Evolutionary conservation across 2,888 invertebrate species (phyloP), one percentile per base, ranked within the genome.

Genomic region (Marronus borbonicus): DNA sequence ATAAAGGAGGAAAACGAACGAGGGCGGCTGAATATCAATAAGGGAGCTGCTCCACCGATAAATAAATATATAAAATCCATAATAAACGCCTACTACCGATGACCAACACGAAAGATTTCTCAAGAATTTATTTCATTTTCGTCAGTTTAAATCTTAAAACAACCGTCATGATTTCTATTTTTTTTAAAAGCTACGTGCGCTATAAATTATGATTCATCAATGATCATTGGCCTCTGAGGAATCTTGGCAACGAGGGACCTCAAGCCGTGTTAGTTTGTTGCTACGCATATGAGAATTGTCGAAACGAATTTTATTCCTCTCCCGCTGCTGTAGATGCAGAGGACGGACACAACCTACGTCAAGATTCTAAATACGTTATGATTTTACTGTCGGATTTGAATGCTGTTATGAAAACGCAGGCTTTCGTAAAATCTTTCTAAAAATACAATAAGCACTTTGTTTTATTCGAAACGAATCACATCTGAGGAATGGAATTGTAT

Each of bases 201-300:
- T 31, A 69, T 69, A 69, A 69, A 69, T 69, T 69, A 69, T 69
- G 69, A 69, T n/a, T n/a, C n/a, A n/a, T n/a, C n/a, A n/a, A n/a
- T n/a, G n/a, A 24, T 69, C 69, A 69, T 69, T 69, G 64, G 66
- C 69, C 69, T 31, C 50, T 31, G 14, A 52, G n/a, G 20, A 69
- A 20, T 50, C 50, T 69, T 69, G 69, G 69, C 69, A 69, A 7
- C 50, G 28, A 14, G 50, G 52, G 66, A 58, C 20, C 20, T 8
- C 20, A 58, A 58, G 55, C 10, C 24, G 36, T 24, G 14, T 44
- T 66, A 1, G 14, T 44, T 66, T 14, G 3, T 36, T 44, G 44
- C 44, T 44, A 44, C 44, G 44, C 44, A 44, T 44, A 12, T 12
- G 44, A 44, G 44, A 44, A 44, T 12, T 8, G 44, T 39, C 14